phyloP scores from a whole-genome alignment of 1,140 invertebrate species.

The Thaumetopoea pityocampa region DNA sequence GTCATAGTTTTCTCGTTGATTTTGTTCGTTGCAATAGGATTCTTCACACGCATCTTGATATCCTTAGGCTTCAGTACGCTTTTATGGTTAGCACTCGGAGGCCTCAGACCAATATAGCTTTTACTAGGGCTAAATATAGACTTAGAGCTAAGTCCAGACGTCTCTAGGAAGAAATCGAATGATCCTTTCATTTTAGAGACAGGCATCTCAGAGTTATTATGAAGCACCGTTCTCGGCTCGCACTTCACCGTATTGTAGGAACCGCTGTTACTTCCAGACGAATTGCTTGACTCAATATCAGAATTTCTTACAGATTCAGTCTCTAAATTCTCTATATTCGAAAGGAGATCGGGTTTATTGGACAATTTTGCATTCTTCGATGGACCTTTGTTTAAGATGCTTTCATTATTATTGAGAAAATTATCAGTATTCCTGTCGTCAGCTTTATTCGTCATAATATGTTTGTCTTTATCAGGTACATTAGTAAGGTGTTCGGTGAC shows the following conservation, averaged over 20 bases:
- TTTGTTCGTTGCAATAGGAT: constrained; percentile 67
- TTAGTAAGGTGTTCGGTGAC: constrained; percentile 57
- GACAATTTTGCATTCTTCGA: constrained; percentile 66
- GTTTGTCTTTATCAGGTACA: constrained; percentile 52
- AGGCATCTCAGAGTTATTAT: constrained; percentile 35
- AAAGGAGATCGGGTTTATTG: constrained; percentile 74
- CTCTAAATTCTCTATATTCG: constrained; percentile 75
- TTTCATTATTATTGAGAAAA: constrained; percentile 49
- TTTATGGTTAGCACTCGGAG: constrained; percentile 84
- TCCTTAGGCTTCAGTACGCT: constrained; percentile 87
- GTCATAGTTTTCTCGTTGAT: constrained; percentile 72
- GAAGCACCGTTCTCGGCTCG: constrained; percentile 59
- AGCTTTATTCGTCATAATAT: constrained; percentile 33
- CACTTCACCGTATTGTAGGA: constrained; percentile 74
- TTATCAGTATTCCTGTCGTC: constrained; percentile 42
- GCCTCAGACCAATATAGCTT: constrained; percentile 52
- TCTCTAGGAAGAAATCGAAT: constrained; percentile 86
- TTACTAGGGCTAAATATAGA: constrained; percentile 85
- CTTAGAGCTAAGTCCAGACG: constrained; percentile 87
- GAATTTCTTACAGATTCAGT: constrained; percentile 74
- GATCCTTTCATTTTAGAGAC: constrained; percentile 54
- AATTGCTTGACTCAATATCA: constrained; percentile 74
- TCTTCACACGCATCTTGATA: constrained; percentile 80
- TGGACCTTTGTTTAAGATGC: constrained; percentile 30
- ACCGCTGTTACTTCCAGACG: constrained; percentile 73